Conservation (phyloP, 2,797 vertebrate genomes). For the Phoxinus dragarum region DNA sequence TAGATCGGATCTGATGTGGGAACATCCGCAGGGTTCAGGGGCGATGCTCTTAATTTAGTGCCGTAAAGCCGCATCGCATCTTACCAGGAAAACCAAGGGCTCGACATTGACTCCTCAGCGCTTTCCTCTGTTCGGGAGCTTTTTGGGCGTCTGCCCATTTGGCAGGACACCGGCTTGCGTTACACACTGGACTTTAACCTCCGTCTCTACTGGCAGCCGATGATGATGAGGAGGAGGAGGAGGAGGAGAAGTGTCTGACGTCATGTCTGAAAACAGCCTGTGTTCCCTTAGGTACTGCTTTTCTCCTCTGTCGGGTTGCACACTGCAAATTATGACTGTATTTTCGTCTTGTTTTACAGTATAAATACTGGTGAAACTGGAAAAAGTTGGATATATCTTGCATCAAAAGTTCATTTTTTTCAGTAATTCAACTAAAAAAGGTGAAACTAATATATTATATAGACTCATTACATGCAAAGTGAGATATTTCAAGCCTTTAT, state of each 20-base stretch:
- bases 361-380: not conserved
- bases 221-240: not conserved
- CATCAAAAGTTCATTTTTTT: no score
- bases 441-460: no score
- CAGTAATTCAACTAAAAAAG: no score
- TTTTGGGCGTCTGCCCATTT: not conserved
- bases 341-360: not conserved
- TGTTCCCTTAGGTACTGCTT: not conserved
- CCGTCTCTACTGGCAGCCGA: not conserved
- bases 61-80: slow-evolving; percentile 45
- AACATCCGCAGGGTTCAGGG: not conserved
- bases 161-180: not conserved
- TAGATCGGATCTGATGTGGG: not conserved
- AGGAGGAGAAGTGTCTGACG: not conserved
- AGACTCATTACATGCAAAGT: no score
- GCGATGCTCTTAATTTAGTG: slow-evolving; percentile 49
- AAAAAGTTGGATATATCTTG: no score
- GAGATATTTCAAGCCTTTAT: no score
- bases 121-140: not conserved
- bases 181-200: not conserved
- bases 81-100: slow-evolving; percentile 9
- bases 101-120: not conserved
- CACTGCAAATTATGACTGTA: not conserved
- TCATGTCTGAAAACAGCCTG: not conserved
- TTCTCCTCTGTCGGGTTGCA: not conserved